Conservation (phyloP, 1,140 invertebrate genomes). For the Cylas formicarius region DNA sequence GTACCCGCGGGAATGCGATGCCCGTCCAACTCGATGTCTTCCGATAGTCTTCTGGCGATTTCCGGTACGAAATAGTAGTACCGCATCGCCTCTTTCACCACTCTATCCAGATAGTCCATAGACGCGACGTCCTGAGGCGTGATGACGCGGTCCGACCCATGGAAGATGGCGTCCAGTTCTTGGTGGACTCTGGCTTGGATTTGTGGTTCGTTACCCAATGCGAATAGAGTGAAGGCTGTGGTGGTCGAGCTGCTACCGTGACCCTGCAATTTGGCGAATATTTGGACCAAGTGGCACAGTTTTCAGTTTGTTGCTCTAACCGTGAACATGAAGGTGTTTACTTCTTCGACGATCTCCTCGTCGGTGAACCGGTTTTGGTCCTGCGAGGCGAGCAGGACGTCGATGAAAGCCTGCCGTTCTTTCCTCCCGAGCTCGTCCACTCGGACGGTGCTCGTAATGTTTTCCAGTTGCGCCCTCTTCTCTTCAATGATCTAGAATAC, state of each 20-base stretch:
- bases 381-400: constrained; percentile 53
- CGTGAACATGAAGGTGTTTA: constrained; percentile 80
- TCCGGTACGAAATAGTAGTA: constrained; percentile 67
- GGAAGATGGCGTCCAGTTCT: constrained; percentile 60
- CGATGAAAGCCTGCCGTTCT: constrained; percentile 63
- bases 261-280: constrained; percentile 49
- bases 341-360: constrained; percentile 70
- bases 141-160: constrained; percentile 43
- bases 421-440: constrained; percentile 39
- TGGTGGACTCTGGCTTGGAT: constrained; percentile 54
- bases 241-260: constrained; percentile 63
- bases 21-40: constrained; percentile 51
- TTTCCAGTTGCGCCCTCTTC: constrained; percentile 11
- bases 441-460: background rate
- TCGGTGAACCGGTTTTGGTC: constrained; percentile 46
- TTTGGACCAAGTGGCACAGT: background rate
- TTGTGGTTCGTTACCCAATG: constrained; percentile 52
- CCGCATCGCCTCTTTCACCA: constrained; percentile 61
- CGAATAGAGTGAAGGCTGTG: constrained; percentile 50
- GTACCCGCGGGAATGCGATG: constrained; percentile 49
- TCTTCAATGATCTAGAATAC: constrained; percentile 40
- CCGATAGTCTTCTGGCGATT: constrained; percentile 53
- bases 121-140: constrained; percentile 56
- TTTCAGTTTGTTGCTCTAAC: constrained; percentile 52
- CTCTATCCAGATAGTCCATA: constrained; percentile 67